These are phyloP conservation scores for Merops nubicus DNA, from an alignment of 2,113 vertebrate species.

Conservation along the genomic window DNA sequence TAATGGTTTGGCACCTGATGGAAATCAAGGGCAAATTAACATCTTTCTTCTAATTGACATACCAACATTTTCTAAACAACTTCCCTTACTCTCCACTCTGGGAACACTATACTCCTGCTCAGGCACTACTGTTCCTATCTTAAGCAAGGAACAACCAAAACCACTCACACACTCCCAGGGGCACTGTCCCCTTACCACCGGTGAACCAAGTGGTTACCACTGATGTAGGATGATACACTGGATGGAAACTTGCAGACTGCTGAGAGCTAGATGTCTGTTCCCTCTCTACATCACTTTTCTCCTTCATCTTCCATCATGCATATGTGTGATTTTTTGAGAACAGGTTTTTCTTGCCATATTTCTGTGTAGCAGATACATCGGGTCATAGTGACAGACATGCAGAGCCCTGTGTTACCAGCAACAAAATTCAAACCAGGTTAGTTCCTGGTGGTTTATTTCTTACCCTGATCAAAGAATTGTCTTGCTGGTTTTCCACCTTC, in stretches of 20 bases:
- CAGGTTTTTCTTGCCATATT: not conserved
- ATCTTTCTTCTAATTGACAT: not conserved
- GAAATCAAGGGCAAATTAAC: not conserved
- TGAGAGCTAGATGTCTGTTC: not conserved
- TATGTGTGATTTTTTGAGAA: not conserved
- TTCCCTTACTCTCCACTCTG: not conserved
- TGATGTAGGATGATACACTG: not conserved
- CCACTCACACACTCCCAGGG: rapidly evolving
- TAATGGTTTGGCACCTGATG: not conserved
- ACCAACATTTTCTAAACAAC: not conserved
- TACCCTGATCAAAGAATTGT: not conserved
- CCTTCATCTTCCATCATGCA: not conserved
- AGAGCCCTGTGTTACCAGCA: not conserved
- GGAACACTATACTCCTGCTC: not conserved
- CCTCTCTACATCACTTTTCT: not conserved
- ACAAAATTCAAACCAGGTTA: not conserved
- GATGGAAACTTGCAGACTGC: not conserved
- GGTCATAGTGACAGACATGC: not conserved
- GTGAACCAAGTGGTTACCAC: not conserved
- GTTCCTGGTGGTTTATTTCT: not conserved
- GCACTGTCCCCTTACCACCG: not conserved
- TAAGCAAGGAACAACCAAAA: not conserved
- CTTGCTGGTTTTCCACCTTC: not conserved
- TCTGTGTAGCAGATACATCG: not conserved
- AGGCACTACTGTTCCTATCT: not conserved